A percentile compares a stretch with the other conserved stretches of the same genome.
These are phyloP conservation scores for Escarpia spicata DNA, from an alignment of 2,888 invertebrate species.

Conservation along the genomic window DNA sequence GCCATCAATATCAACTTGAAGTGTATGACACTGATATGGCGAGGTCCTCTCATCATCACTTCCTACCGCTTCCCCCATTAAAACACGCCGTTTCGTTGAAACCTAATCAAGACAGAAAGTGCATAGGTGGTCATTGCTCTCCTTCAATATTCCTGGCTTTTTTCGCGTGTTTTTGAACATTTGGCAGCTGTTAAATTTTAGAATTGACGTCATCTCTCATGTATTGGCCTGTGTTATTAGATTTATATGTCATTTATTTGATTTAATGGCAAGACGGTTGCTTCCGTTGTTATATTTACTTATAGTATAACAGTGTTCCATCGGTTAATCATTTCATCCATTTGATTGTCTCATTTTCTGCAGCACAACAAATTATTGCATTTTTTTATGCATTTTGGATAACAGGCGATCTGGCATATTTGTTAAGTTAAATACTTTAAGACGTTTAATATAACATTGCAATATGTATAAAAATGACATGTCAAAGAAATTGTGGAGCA, in stretches of 20 bases:
- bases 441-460: neutral
- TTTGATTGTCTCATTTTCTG: neutral
- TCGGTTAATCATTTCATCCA: neutral
- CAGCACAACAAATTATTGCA: neutral
- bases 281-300: neutral
- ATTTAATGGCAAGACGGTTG: neutral
- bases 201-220: neutral
- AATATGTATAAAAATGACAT: neutral
- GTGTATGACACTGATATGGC: neutral
- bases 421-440: neutral
- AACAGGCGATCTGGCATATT: neutral
- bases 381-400: neutral
- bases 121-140: neutral
- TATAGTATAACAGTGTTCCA: neutral
- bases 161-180: neutral
- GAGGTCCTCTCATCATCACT: neutral
- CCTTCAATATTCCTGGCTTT: neutral
- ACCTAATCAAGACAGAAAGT: conserved; percentile 13
- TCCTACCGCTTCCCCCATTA: neutral
- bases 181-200: neutral
- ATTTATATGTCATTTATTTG: neutral
- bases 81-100: neutral
- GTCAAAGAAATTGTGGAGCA: neutral
- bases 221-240: neutral
- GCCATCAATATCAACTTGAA: conserved; percentile 13